A percentile compares a stretch with the other conserved stretches of the same genome.
phyloP scores from a whole-genome alignment of 2,113 vertebrate species.

The Gobius niger region DNA sequence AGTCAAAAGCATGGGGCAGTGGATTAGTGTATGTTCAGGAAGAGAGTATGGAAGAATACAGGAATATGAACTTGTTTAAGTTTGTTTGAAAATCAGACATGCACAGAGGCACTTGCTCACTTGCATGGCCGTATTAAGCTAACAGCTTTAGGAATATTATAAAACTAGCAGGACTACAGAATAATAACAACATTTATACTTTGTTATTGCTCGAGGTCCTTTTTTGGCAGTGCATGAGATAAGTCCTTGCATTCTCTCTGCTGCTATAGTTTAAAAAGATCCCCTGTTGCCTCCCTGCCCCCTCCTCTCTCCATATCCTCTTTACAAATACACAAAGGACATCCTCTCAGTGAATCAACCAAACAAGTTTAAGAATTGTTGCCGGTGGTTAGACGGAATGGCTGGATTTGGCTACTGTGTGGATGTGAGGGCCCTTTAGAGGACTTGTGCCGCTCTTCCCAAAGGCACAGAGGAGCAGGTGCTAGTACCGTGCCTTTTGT shows the following conservation, averaged over 20 bases:
- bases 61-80: not conserved
- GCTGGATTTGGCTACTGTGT: slow-evolving; percentile 52
- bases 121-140: slow-evolving; percentile 49
- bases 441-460: slow-evolving; percentile 46
- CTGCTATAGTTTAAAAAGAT: slow-evolving; percentile 28
- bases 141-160: slow-evolving; percentile 9
- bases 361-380: slow-evolving; percentile 66
- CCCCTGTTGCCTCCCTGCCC: slow-evolving; percentile 9
- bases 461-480: slow-evolving; percentile 58
- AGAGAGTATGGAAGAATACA: slow-evolving; percentile 1
- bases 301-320: slow-evolving; percentile 29
- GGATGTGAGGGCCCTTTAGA: slow-evolving; percentile 47
- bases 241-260: slow-evolving; percentile 32
- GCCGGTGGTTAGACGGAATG: slow-evolving; percentile 56
- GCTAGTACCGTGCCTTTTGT: slow-evolving; percentile 38
- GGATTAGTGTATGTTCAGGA: slow-evolving; percentile 16
- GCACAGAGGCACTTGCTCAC: slow-evolving; percentile 32
- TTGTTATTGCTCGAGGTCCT: slow-evolving; percentile 35
- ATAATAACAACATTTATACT: too few species aligned
- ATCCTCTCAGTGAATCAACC: slow-evolving; percentile 48
- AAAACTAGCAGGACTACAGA: too few species aligned
- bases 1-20: slow-evolving; percentile 43
- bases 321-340: slow-evolving; percentile 57
- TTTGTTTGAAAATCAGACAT: not conserved
- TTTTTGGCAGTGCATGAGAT: slow-evolving; percentile 43